Conservation (phyloP, 2,113 vertebrate species). For the Ptyas mucosa region DNA sequence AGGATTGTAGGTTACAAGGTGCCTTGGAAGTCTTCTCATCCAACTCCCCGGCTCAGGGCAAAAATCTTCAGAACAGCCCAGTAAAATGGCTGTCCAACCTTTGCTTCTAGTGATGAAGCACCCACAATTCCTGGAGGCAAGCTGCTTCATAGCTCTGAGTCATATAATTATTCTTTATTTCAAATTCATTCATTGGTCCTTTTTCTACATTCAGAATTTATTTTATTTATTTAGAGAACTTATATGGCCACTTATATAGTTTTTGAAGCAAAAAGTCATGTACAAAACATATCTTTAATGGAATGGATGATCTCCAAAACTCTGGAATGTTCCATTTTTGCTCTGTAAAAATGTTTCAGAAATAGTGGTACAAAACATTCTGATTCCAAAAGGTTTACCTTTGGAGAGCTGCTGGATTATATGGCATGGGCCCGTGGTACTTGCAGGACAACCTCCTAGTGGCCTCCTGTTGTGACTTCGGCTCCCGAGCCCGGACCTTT, state of each 20-base stretch:
- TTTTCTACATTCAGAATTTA: not conserved
- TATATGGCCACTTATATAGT: not conserved
- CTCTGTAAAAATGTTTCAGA: not conserved
- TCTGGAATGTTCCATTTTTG: not conserved
- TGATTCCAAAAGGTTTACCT: not conserved
- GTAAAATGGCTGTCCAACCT: not conserved
- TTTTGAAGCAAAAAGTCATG: not conserved
- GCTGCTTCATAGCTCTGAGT: not conserved
- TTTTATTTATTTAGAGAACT: not conserved
- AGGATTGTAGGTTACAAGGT: not conserved
- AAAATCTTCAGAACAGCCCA: not conserved
- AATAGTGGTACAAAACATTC: not conserved
- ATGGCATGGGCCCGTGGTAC: too few species aligned
- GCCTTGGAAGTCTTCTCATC: not conserved
- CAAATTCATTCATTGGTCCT: not conserved
- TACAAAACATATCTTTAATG: not conserved
- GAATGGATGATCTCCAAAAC: not conserved
- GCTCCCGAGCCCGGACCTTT: too few species aligned
- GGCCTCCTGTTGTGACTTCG: too few species aligned
- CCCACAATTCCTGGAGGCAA: not conserved
- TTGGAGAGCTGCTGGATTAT: not conserved
- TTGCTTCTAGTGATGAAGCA: not conserved
- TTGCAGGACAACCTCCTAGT: too few species aligned
- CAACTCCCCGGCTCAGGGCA: not conserved
- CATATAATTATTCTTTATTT: not conserved